Base-by-base conservation (phyloP, 2,113 vertebrate genomes). In the Acanthisitta chloris region DNA sequence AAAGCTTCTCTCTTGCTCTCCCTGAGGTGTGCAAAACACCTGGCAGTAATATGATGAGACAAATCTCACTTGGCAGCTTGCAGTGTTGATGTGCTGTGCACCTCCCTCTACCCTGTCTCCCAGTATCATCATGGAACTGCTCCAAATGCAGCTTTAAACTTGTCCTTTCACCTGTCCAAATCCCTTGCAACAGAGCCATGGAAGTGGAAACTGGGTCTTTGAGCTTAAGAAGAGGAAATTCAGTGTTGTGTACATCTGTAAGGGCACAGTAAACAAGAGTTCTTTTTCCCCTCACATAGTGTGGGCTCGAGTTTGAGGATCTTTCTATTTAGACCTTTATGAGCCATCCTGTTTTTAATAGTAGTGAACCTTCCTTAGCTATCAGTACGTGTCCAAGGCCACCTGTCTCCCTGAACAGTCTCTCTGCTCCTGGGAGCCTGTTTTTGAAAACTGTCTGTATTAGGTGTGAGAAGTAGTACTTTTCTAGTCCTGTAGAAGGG, bases 61-160 rank as follows among this genome's bases (percentile, higher is more conserved):
- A 94, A 20, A 92, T 95, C 54, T 83, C 62, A 83, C 58, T 92
- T 95, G 88, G 90, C 96, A 95, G 80, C 90, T 83, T 90, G 64
- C 59, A 52, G 19, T 88, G 92, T 90, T 95, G 88, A 92, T 95
- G 55, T 72, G 74, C 40, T 85, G 28, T 77, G 86, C 33, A 70
- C 86, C 95, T 93, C 95, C 86, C 77, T 94, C 61, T 95, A 23
- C 17, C 12, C 48, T 48, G 64, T 86, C 92, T 95, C 67, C 34
- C 19, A 33, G 14, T 58, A 82, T 86, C 71, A 71, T 74, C 19
- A 1, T 83, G 93, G 87, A 97, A 70, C 71, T 77, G 46, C 48
- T 91, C 93, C 81, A 92, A 54, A 77, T 54, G 43, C 90, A 71
- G 76, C 62, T 90, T 80, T 57, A 80, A 87, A 77, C 87, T 92